Conservation (phyloP, 2,797 vertebrate species). For the Champsocephalus gunnari region DNA sequence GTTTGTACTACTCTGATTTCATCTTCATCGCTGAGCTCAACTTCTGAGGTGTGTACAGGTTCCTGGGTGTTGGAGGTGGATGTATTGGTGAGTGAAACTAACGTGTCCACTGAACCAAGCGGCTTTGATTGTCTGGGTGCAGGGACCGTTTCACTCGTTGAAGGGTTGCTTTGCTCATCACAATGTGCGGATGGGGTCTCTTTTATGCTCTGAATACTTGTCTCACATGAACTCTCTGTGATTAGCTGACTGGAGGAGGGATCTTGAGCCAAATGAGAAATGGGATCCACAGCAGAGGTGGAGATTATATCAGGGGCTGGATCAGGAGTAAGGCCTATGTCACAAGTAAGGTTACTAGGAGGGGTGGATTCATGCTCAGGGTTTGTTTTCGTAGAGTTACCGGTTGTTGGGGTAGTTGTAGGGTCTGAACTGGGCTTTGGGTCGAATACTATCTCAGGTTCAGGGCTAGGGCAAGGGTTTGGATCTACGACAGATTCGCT, state of each 20-base stretch:
- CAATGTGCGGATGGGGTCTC: conserved; percentile 27
- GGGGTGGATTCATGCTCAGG: conserved; percentile 30
- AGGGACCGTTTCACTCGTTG: conserved; percentile 29
- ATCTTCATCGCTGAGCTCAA: conserved; percentile 54
- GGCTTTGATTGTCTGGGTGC: conserved; percentile 48
- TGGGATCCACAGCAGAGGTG: conserved; percentile 24
- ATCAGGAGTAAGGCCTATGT: conserved; percentile 45
- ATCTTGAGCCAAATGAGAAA: conserved; percentile 59
- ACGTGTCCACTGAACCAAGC: conserved; percentile 28
- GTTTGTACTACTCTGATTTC: conserved; percentile 31
- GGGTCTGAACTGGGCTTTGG: conserved; percentile 54
- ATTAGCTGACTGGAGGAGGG: conserved; percentile 36
- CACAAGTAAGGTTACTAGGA: conserved; percentile 32
- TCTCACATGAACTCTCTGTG: conserved; percentile 42
- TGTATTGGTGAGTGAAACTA: conserved; percentile 13
- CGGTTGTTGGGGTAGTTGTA: neutral
- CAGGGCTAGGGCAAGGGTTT: conserved; percentile 37
- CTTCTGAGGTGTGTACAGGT: conserved; percentile 51
- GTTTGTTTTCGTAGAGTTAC: conserved; percentile 11
- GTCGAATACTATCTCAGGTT: conserved; percentile 57
- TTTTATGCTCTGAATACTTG: conserved; percentile 15
- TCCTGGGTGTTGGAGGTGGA: conserved; percentile 36
- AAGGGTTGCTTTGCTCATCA: conserved; percentile 45
- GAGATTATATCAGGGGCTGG: conserved; percentile 37
- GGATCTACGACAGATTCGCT: conserved; percentile 55